phyloP scores from a whole-genome alignment of 2,797 vertebrate species.

The Leptatherina wallacei region DNA sequence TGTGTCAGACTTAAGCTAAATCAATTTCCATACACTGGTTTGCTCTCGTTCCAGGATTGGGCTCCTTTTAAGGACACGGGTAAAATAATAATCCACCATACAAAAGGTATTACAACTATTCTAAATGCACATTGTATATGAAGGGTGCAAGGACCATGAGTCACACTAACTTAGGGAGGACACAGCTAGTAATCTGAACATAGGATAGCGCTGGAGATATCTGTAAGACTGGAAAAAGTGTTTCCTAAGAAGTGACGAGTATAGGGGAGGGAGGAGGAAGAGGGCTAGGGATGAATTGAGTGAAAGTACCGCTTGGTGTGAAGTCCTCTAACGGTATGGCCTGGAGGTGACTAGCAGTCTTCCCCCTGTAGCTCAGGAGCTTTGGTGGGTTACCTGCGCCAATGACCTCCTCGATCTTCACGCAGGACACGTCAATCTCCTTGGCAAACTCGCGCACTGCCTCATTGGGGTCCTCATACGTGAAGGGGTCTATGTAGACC shows the following conservation, averaged over 20 bases:
- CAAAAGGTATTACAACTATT: slow-evolving; percentile 38
- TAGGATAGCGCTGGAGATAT: slow-evolving; percentile 50
- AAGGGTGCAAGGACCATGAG: slow-evolving; percentile 49
- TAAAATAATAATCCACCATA: slow-evolving; percentile 54
- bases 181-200: slow-evolving; percentile 45
- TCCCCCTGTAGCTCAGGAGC: slow-evolving; percentile 87
- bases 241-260: slow-evolving; percentile 66
- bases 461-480: slow-evolving; percentile 98
- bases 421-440: slow-evolving; percentile 98
- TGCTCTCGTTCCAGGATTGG: slow-evolving; percentile 67
- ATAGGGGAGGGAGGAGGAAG: slow-evolving; percentile 59
- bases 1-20: slow-evolving; percentile 13
- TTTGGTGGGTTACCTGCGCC: slow-evolving; percentile 94
- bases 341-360: slow-evolving; percentile 87
- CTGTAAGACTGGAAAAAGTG: slow-evolving; percentile 52
- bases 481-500: slow-evolving; percentile 98
- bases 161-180: slow-evolving; percentile 46
- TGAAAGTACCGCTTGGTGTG: slow-evolving; percentile 87
- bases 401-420: slow-evolving; percentile 99
- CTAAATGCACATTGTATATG: slow-evolving; percentile 39
- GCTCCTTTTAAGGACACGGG: slow-evolving; percentile 29
- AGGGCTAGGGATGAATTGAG: slow-evolving; percentile 81
- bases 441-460: slow-evolving; percentile 98
- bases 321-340: slow-evolving; percentile 88
- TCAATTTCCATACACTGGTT: slow-evolving; percentile 13